These are phyloP conservation scores for Hexactinellida sp. DNA, from an alignment of 37 sponge, comb jelly and placozoan genomes.

Conservation along the genomic window DNA sequence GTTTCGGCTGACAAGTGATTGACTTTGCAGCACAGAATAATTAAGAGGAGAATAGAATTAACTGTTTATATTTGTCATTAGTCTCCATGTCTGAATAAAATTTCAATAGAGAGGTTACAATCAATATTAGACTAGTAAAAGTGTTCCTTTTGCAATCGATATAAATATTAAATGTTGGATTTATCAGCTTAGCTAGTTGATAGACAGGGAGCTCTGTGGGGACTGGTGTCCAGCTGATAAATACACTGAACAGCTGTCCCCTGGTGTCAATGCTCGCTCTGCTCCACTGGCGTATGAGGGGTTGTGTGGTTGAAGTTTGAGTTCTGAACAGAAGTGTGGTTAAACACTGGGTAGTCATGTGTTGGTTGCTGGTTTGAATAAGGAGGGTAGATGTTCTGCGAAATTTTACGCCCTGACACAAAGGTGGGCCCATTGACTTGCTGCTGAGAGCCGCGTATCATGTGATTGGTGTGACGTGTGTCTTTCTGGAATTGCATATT, in stretches of 20 bases:
- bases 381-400: background rate
- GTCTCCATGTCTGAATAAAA: background rate
- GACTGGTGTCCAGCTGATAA: background rate
- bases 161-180: conserved; percentile 14
- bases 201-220: background rate
- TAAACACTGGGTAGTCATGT: background rate
- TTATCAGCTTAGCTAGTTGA: background rate
- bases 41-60: background rate
- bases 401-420: conserved; percentile 5
- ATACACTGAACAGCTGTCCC: background rate
- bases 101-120: conserved; percentile 8
- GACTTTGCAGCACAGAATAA: background rate
- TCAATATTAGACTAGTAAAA: conserved; percentile 15
- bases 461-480: background rate
- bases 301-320: background rate
- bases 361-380: background rate
- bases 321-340: background rate
- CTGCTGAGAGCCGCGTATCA: background rate
- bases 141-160: conserved; percentile 18
- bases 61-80: background rate
- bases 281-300: background rate
- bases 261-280: background rate
- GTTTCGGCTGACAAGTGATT: background rate
- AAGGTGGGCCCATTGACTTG: background rate
- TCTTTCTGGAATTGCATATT: background rate